Conservation (phyloP, 2,888 invertebrate genomes). For the Podotricha telesiphe region DNA sequence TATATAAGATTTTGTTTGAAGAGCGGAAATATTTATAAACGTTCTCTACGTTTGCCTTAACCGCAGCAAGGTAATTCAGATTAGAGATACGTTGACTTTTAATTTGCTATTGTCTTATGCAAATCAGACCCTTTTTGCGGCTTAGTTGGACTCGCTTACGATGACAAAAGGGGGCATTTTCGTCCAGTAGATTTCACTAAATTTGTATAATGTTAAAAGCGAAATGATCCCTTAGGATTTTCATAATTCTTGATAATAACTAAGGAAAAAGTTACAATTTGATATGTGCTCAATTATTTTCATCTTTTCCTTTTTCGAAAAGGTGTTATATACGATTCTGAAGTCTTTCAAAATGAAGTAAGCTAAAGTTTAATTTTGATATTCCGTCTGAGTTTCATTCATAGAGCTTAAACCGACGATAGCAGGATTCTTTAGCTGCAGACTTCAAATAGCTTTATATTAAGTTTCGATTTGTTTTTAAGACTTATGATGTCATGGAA, state of each 20-base stretch:
- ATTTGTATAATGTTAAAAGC: slow-evolving; percentile 52
- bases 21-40: slow-evolving; percentile 26
- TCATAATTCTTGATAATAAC: not conserved
- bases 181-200: slow-evolving; percentile 57
- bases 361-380: slow-evolving; percentile 8
- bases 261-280: not conserved
- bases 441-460: slow-evolving; percentile 7
- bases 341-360: not conserved
- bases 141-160: slow-evolving; percentile 54
- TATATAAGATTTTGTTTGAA: slow-evolving; percentile 11
- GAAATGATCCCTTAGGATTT: slow-evolving; percentile 13
- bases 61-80: slow-evolving; percentile 46
- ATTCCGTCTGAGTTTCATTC: slow-evolving; percentile 14
- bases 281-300: not conserved
- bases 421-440: slow-evolving; percentile 13
- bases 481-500: slow-evolving; percentile 5
- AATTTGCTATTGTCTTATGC: slow-evolving; percentile 56
- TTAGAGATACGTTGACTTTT: slow-evolving; percentile 52
- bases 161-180: slow-evolving; percentile 63
- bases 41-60: slow-evolving; percentile 30
- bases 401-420: slow-evolving; percentile 16
- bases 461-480: slow-evolving; percentile 6
- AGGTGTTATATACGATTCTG: not conserved
- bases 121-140: slow-evolving; percentile 57
- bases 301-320: not conserved